Evolutionary conservation across 2,888 invertebrate genomes (phyloP), one percentile per base, ranked within the genome.

Genomic region (Meghimatium bilineatum): DNA sequence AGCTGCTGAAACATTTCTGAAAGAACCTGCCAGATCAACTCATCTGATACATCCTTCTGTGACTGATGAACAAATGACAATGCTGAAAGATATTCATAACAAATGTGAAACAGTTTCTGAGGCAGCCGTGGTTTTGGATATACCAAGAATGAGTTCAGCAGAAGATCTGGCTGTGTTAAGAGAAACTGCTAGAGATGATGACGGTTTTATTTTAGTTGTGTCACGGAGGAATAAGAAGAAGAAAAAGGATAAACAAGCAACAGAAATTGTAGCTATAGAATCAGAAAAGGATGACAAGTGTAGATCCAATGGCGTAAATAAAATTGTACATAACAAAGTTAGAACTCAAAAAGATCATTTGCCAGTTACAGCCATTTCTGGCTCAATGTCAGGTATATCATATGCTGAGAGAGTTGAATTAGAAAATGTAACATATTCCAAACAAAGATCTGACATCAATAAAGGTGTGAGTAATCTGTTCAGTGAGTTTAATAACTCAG

Each of bases 151-250:
- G 17, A 10, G 5, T 36, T n/a, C 12, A 8, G 71, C 3, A 36
- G 36, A 56, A 56, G 56, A 12, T 56, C 17, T 17, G 3, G 5
- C 71, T 23, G 36, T 29, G 38, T 1, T 12, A 17, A 26, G 6
- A 38, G 71, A 36, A 23, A 12, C 26, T 71, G 71, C 26, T 49
- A 52, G 20, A 14, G 74, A 52, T 8, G 49, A 75, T n/a, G 74
- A 75, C 1, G 74, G 74, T 29, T 75, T 75, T 32, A 75, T 38
- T 44, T 17, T 75, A 20, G 74, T 75, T 17, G 49, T 52, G 26
- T 49, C 74, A 6, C 38, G 52, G n/a, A 75, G 26, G 17, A 56
- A 56, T 23, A 49, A n/a, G 26, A 49, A 29, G 44, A 75, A 75
- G n/a, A 75, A 52, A 12, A 75, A 52, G 8, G n/a, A 36, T 38